Base-by-base conservation (phyloP, 2,888 invertebrate species). In the Tinea trinotella region DNA sequence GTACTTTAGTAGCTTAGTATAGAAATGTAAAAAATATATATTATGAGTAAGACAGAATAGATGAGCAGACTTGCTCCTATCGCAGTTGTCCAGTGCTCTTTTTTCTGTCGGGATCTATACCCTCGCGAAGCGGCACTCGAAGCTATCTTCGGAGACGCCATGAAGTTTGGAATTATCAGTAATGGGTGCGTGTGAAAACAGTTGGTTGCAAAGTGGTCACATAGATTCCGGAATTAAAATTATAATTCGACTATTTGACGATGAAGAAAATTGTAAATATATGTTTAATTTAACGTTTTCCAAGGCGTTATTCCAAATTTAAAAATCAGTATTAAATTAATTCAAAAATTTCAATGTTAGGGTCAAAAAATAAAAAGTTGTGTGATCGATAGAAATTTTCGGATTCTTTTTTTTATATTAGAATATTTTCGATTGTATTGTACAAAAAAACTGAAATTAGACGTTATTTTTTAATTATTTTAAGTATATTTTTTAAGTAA, bases 251-350 rank as follows among this genome's bases (percentile, higher is more conserved):
- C n/a, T 30, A 30, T 30, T 4, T n/a, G n/a, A 30, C 2, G 30
- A 30, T n/a, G 22, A 22, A 22, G n/a, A 30, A 30, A 30, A 30
- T 30, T 30, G 30, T 30, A 30, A 30, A 30, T 30, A 30, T 30
- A 10, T 30, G 30, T 30, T 2, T 30, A n/a, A n/a, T 19, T 19
- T 18, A 46, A 54, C 44, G 35, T 83, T 81, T 83, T 77, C 82
- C 82, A n/a, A 81, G 58, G 58, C 58, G 60, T 76, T 83, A 84
- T 84, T 85, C 84, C 85, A 82, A 84, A 85, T 18, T 82, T 62
- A 66, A 65, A 79, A 81, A 83, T 83, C 85, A 85, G 85, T 85
- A 84, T 85, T 84, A 84, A 81, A 83, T 83, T 82, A n/a, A n/a
- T n/a, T n/a, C 84, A 80, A 84, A 85, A 84, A n/a, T n/a, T 84